Evolutionary conservation across 1,140 invertebrate genomes (phyloP).

Genomic region (Eciton burchellii): DNA sequence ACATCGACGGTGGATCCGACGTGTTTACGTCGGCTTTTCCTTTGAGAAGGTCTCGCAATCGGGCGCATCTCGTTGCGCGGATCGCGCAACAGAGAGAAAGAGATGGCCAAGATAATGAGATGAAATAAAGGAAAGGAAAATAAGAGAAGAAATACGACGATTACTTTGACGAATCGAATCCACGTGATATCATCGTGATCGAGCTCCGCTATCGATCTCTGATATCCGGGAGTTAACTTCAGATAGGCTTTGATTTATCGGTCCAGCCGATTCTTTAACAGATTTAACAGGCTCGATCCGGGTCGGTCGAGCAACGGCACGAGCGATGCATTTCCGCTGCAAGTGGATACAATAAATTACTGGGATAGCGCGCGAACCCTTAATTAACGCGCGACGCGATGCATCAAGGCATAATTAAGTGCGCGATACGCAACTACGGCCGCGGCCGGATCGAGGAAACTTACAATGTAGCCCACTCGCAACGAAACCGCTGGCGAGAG

Average conservation of each 20-base stretch:
- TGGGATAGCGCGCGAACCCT: conserved; percentile 25
- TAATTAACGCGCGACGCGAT: conserved; percentile 69
- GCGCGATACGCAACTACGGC: conserved; percentile 28
- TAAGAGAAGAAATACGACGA: too few relatives aligned
- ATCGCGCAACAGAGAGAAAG: too few relatives aligned
- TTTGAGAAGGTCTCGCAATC: not conserved
- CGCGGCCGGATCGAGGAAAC: conserved; percentile 53
- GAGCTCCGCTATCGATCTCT: too few relatives aligned
- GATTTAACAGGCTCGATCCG: not conserved
- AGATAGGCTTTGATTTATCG: not conserved
- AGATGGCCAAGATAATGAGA: not conserved
- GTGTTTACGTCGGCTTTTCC: not conserved
- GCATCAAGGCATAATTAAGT: conserved; percentile 65
- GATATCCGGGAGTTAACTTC: not conserved
- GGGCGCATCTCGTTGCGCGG: not conserved
- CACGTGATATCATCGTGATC: too few relatives aligned
- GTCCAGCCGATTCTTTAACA: too few relatives aligned
- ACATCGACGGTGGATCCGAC: not conserved
- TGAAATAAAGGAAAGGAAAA: too few relatives aligned
- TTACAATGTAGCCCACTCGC: conserved; percentile 71
- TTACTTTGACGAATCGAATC: too few relatives aligned
- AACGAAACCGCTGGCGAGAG: conserved; percentile 59
- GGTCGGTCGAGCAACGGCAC: not conserved
- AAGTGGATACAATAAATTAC: conserved; percentile 43
- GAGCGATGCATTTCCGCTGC: conserved; percentile 18